Base-by-base conservation (phyloP, 2,888 invertebrate species). In the Dysmachus trigonus region DNA sequence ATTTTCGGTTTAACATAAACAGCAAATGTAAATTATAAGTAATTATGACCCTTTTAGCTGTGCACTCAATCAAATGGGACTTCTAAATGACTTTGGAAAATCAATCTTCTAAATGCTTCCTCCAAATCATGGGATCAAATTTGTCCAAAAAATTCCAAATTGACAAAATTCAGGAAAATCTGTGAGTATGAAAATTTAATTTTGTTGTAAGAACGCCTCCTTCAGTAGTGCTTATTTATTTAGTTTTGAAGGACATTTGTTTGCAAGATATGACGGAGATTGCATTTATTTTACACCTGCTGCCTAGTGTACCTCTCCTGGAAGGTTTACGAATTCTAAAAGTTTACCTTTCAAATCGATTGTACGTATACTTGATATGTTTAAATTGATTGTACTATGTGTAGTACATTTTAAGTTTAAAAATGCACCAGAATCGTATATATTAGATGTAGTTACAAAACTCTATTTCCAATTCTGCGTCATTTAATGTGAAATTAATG, bases 111-210 rank as follows among this genome's bases (percentile, higher is more conserved):
- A 27, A 62, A 62, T 62, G 62, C 22, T 62, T 62, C 27, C 18
- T 1, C 62, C 62, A 76, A 38, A 76, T 27, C 33, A 76, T 76
- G 76, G 76, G 76, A 38, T 76, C 76, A 76, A 76, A 35, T 38
- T 38, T 76, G 1, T 76, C 38, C 8, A 76, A 38, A 35, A 76
- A 38, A 18, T 35, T 38, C 7, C n/a, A 76, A 74, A 10, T 74
- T 33, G 33, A 33, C n/a, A 30, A 38, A 35, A 74, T 74, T 74
- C 74, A 74, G 33, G 15, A 74, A 15, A 22, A 33, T 38, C 76
- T 76, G 76, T 76, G 38, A 76, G 76, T 76, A 62, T 10, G 27
- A 51, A 18, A 51, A 27, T 33, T 33, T n/a, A 2, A 1, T 73
- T 18, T 73, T 33, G 33, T n/a, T 72, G 15, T 73, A 62, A 62